These are phyloP conservation scores for Deladenus siricidicola DNA, from an alignment of 2,888 invertebrate species.

Conservation along the genomic window DNA sequence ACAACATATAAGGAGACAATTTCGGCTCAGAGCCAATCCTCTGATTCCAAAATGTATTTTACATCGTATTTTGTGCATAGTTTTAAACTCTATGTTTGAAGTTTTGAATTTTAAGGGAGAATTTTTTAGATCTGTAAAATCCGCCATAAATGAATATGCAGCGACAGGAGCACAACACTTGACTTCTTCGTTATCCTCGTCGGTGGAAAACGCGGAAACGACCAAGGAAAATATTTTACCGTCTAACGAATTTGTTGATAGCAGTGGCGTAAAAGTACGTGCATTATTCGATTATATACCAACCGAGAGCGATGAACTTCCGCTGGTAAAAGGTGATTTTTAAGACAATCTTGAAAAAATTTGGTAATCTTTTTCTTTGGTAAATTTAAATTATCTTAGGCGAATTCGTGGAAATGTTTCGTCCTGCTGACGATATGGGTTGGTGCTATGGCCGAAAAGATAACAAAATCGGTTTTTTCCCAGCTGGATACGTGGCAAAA, in stretches of 20 bases:
- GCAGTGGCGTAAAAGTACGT: background rate
- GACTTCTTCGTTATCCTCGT: background rate
- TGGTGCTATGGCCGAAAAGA: constrained; percentile 42
- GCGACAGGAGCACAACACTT: too few species aligned
- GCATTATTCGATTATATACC: constrained; percentile 49
- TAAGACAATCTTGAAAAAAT: background rate
- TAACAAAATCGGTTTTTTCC: constrained; percentile 42
- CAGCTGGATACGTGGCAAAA: constrained; percentile 43
- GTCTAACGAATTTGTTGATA: too few species aligned
- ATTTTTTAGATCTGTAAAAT: too few species aligned
- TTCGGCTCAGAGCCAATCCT: too few species aligned
- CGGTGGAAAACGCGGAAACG: background rate
- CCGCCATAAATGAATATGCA: too few species aligned
- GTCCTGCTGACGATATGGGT: constrained; percentile 45
- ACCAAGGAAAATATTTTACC: background rate
- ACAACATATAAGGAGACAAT: too few species aligned
- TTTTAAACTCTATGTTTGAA: too few species aligned
- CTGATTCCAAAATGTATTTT: too few species aligned
- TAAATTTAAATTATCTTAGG: constrained; percentile 19
- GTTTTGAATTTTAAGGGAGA: too few species aligned
- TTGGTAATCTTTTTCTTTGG: background rate
- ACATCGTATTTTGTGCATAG: too few species aligned
- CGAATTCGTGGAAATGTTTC: constrained; percentile 41
- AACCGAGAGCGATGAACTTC: constrained; percentile 47
- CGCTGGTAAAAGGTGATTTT: constrained; percentile 36